phyloP scores from a whole-genome alignment of 2,888 invertebrate species.

The Cynaeus angustus region DNA sequence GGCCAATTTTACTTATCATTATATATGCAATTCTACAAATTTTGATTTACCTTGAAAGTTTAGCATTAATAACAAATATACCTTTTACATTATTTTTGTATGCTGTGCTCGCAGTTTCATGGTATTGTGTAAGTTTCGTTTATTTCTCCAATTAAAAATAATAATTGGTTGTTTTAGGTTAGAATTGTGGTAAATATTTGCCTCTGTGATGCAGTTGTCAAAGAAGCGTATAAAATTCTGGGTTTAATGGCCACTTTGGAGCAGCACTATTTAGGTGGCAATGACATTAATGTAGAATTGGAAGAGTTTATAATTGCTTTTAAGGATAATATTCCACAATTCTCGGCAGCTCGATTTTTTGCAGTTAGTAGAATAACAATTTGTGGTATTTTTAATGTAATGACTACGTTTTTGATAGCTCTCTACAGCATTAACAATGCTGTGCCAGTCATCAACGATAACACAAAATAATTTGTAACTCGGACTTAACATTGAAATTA shows the following conservation, averaged over 20 bases:
- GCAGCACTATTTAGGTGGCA: background rate
- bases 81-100: background rate
- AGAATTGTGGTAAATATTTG: background rate
- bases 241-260: background rate
- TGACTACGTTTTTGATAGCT: background rate
- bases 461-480: no score
- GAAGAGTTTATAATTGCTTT: background rate
- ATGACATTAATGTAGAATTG: background rate
- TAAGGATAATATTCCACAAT: background rate
- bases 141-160: background rate
- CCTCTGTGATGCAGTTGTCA: background rate
- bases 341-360: constrained; percentile 12
- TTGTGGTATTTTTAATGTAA: background rate
- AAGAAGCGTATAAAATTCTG: background rate
- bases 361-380: background rate
- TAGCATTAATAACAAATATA: background rate
- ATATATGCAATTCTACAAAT: background rate
- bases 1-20: background rate
- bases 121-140: background rate
- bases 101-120: background rate
- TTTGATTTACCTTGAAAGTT: background rate
- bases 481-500: no score
- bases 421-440: background rate
- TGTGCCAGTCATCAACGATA: background rate
- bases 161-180: background rate